Evolutionary conservation across 2,888 invertebrate species (phyloP).

Genomic region (Phaonia tiefii): DNA sequence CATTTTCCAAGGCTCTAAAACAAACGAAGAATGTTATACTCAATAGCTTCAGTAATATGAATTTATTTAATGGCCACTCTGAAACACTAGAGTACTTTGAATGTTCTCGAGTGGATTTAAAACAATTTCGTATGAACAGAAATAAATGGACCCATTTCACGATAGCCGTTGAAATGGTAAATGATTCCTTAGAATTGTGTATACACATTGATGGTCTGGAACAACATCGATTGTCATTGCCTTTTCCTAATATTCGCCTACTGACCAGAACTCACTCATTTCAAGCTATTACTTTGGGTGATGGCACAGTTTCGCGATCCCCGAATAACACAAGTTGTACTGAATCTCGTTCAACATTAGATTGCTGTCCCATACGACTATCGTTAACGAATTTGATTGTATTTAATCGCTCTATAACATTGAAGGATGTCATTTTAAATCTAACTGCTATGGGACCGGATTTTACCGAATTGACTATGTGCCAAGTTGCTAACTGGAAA

Average conservation of each 20-base stretch:
- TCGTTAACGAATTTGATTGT: constrained; percentile 78
- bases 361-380: constrained; percentile 73
- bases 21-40: constrained; percentile 77
- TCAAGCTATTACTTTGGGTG: constrained; percentile 77
- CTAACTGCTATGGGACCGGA: constrained; percentile 80
- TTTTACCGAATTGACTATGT: constrained; percentile 77
- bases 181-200: constrained; percentile 74
- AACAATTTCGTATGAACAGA: constrained; percentile 73
- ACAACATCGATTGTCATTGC: constrained; percentile 74
- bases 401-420: constrained; percentile 75
- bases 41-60: constrained; percentile 77
- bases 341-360: constrained; percentile 75
- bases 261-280: constrained; percentile 74
- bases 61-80: constrained; percentile 76
- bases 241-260: constrained; percentile 75
- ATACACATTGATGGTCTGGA: constrained; percentile 76
- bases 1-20: constrained; percentile 77
- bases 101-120: constrained; percentile 74
- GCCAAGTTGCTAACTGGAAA: constrained; percentile 78
- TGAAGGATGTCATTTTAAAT: constrained; percentile 73
- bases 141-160: constrained; percentile 79
- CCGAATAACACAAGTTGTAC: constrained; percentile 66
- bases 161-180: constrained; percentile 73
- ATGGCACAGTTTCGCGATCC: constrained; percentile 69
- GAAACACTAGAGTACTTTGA: constrained; percentile 72